These are phyloP conservation scores for Atlantisia rogersi DNA, from an alignment of 2,113 vertebrate genomes.

Conservation along the genomic window DNA sequence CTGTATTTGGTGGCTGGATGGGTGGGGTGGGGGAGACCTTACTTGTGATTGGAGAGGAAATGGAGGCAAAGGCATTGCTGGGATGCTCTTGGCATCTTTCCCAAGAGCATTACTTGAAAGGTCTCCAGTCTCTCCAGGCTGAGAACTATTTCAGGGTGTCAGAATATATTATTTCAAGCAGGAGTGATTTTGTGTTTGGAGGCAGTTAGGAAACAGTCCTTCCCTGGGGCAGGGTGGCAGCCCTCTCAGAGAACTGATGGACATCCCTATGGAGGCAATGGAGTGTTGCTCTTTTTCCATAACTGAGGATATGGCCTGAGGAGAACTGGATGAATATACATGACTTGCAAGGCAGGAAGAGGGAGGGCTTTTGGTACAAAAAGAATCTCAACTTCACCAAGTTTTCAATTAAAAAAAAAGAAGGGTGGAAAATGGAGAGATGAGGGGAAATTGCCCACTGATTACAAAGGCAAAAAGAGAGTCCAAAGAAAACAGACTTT, in stretches of 20 bases:
- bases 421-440: not conserved
- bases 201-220: not conserved
- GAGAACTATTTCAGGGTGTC: not conserved
- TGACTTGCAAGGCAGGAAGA: not conserved
- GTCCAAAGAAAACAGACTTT: not conserved
- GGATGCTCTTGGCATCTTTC: not conserved
- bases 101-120: not conserved
- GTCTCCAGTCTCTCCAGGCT: not conserved
- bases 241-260: no score
- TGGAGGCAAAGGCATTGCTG: not conserved
- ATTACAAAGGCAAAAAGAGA: not conserved
- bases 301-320: not conserved
- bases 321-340: not conserved
- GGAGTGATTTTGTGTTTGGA: not conserved
- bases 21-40: not conserved
- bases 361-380: not conserved
- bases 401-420: not conserved
- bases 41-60: not conserved
- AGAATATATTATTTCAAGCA: not conserved
- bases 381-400: not conserved
- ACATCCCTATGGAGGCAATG: not conserved
- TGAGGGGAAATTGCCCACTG: conserved; percentile 47
- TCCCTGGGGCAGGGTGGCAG: not conserved
- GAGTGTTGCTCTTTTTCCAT: not conserved
- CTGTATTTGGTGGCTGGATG: not conserved